phyloP scores from a whole-genome alignment of 1,140 invertebrate species.

The Brachionus asplanchnoidis region DNA sequence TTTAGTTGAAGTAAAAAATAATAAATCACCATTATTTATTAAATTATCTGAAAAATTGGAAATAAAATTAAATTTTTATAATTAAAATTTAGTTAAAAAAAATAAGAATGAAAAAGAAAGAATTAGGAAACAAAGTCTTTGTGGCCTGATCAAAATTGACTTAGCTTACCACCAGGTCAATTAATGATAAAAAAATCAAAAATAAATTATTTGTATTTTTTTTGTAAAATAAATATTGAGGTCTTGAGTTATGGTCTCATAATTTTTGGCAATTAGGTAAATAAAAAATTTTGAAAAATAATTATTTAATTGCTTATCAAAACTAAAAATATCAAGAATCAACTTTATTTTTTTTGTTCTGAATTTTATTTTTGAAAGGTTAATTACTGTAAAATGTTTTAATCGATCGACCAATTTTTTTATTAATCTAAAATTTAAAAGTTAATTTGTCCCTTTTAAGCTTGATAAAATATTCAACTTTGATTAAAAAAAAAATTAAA shows the following conservation, averaged over 20 bases:
- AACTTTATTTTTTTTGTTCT: not conserved
- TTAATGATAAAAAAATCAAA: not conserved
- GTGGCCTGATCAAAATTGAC: not conserved
- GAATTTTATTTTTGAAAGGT: not conserved
- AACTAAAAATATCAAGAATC: not conserved
- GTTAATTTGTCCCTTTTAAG: no score
- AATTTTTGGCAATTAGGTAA: not conserved
- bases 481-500: no score
- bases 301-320: not conserved
- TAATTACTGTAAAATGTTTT: no score
- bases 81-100: not conserved
- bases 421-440: no score
- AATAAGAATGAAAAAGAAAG: not conserved
- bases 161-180: not conserved
- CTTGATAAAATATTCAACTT: no score
- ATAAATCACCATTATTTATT: no score
- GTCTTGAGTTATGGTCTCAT: not conserved
- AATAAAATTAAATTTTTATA: not conserved
- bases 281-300: not conserved
- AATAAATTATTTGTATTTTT: not conserved
- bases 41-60: no score
- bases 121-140: no score
- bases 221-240: not conserved
- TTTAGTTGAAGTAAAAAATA: no score
- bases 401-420: no score